Conservation (phyloP, 2,113 vertebrate species). For the Martes martes region DNA sequence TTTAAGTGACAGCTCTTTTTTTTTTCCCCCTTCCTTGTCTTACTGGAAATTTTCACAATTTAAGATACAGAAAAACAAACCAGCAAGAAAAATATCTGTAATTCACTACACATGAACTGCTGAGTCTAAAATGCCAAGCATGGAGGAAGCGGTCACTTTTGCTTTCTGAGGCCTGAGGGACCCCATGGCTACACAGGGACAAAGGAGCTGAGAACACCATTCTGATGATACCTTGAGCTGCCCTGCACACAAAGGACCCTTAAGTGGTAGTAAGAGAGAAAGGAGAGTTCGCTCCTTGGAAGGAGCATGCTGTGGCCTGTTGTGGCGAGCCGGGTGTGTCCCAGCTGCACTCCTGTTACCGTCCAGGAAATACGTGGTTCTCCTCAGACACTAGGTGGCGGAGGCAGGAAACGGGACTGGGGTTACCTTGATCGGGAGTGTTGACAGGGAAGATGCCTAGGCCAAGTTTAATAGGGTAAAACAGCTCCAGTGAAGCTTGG, state of each 20-base stretch:
- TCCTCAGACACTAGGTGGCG: neutral
- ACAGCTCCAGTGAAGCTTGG: neutral
- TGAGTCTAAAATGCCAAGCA: neutral
- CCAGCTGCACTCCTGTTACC: neutral
- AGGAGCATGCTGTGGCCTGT: neutral
- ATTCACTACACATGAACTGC: constrained; percentile 20
- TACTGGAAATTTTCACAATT: constrained; percentile 20
- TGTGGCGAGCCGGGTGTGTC: neutral
- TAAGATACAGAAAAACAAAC: constrained; percentile 10
- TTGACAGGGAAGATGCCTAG: neutral
- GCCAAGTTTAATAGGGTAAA: neutral
- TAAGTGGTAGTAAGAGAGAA: neutral
- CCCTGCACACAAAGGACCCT: neutral
- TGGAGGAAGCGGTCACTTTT: neutral
- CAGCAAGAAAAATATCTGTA: constrained; percentile 23
- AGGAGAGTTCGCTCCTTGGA: neutral
- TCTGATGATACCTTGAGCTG: neutral
- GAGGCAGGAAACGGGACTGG: neutral
- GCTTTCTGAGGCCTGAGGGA: neutral
- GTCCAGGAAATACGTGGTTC: neutral
- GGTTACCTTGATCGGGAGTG: neutral
- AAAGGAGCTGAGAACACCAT: neutral
- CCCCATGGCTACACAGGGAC: neutral
- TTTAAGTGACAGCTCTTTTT: constrained; percentile 39
- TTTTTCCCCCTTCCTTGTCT: neutral